A percentile compares a stretch with the other conserved stretches of the same genome.
These are phyloP conservation scores for Anticlea derivata DNA, from an alignment of 2,888 invertebrate genomes.

Conservation along the genomic window DNA sequence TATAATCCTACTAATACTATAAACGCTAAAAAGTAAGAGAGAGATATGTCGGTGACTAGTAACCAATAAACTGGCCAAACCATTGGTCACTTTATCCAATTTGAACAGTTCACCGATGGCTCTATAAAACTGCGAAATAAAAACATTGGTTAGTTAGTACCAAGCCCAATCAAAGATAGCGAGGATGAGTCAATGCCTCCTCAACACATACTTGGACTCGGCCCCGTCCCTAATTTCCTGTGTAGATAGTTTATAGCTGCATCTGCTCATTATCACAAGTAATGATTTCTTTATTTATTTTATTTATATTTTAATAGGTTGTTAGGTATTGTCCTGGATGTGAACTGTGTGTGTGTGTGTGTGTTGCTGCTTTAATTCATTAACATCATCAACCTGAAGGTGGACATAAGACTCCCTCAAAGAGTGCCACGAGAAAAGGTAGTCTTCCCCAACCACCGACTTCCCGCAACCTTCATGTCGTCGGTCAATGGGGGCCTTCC, in stretches of 20 bases:
- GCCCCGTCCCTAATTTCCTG: conserved; percentile 47
- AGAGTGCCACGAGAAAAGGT: too few species aligned
- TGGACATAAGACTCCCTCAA: too few species aligned
- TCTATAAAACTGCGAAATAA: background rate
- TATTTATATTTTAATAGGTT: conserved; percentile 44
- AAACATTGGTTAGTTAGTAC: background rate
- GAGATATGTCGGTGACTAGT: too few species aligned
- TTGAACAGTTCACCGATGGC: background rate
- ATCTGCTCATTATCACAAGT: conserved; percentile 40
- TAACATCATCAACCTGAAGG: too few species aligned
- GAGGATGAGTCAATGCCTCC: conserved; percentile 44
- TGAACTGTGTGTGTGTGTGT: background rate
- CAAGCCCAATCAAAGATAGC: conserved; percentile 17
- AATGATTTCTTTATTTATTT: too few species aligned
- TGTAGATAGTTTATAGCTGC: conserved; percentile 47
- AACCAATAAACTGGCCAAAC: too few species aligned
- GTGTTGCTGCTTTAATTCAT: too few species aligned
- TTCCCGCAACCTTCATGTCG: too few species aligned
- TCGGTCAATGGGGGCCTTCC: too few species aligned
- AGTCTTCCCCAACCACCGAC: too few species aligned
- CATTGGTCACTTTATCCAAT: background rate
- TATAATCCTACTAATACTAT: too few species aligned
- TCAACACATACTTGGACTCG: conserved; percentile 7
- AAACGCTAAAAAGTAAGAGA: too few species aligned
- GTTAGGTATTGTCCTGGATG: conserved; percentile 32